These are phyloP conservation scores for Pantelozetes paolii DNA, from an alignment of 2,888 invertebrate genomes.

Conservation along the genomic window DNA sequence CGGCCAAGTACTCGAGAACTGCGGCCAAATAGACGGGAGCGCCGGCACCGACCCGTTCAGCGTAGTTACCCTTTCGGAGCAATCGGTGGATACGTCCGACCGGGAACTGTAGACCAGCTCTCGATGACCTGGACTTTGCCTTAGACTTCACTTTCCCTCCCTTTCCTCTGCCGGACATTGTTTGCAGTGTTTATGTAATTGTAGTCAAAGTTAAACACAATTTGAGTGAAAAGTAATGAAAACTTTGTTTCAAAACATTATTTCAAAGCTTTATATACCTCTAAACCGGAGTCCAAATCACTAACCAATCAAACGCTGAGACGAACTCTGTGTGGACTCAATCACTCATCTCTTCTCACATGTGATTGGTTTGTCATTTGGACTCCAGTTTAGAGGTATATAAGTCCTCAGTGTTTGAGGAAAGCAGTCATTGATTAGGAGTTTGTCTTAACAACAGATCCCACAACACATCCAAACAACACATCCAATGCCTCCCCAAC, in stretches of 20 bases:
- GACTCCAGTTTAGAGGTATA: no score
- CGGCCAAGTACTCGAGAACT: conserved; percentile 57
- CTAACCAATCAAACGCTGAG: not conserved
- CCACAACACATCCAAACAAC: no score
- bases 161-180: conserved; percentile 48
- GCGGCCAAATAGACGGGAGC: conserved; percentile 52
- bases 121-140: conserved; percentile 47
- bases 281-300: not conserved
- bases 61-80: conserved; percentile 52
- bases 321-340: not conserved
- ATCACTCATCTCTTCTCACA: no score
- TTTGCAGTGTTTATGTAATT: not conserved
- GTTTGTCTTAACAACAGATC: not conserved
- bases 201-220: not conserved
- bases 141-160: conserved; percentile 48
- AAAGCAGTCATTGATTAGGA: no score
- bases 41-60: conserved; percentile 54
- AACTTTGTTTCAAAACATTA: no score
- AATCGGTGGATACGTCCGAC: conserved; percentile 50
- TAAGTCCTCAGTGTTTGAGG: no score
- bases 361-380: no score
- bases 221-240: not conserved
- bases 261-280: not conserved
- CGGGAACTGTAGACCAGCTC: conserved; percentile 48
- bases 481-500: conserved; percentile 47